These are phyloP conservation scores for Tachina lurida DNA, from an alignment of 2,888 invertebrate genomes.

Conservation along the genomic window DNA sequence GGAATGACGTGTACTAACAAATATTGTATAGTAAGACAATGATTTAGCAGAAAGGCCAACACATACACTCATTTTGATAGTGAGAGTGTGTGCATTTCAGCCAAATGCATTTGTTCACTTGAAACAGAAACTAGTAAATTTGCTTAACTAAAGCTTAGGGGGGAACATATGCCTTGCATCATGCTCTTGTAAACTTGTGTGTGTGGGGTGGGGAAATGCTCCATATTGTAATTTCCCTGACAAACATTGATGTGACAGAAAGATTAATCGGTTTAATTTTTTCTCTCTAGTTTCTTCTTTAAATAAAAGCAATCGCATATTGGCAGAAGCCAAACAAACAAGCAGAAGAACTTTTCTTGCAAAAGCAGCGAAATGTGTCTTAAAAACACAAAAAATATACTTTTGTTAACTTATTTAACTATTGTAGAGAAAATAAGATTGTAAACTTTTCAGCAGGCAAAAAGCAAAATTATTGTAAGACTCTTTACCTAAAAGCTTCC, in stretches of 20 bases:
- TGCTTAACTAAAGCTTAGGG: conserved; percentile 21
- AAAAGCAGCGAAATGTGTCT: conserved; percentile 40
- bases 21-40: conserved; percentile 16
- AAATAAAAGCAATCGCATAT: conserved; percentile 13
- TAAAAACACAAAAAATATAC: conserved; percentile 3
- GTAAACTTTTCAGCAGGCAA: conserved; percentile 7
- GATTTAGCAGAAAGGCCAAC: conserved; percentile 18
- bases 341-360: conserved; percentile 13
- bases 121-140: conserved; percentile 5
- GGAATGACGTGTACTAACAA: conserved; percentile 3
- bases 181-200: not conserved
- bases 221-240: conserved; percentile 69
- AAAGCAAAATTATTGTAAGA: conserved; percentile 24
- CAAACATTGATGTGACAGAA: conserved; percentile 68
- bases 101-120: not conserved
- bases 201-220: conserved; percentile 36
- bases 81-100: not conserved
- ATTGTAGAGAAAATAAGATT: not conserved
- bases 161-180: conserved; percentile 26
- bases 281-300: not conserved
- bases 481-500: conserved; percentile 46
- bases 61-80: conserved; percentile 10
- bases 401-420: conserved; percentile 27
- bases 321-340: conserved; percentile 41
- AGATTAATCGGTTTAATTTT: conserved; percentile 63